Percentiles rank a stretch among this genome's conserved stretches.
These are phyloP conservation scores for Campylomormyrus numenius DNA, from an alignment of 2,113 vertebrate genomes.

Conservation along the genomic window DNA sequence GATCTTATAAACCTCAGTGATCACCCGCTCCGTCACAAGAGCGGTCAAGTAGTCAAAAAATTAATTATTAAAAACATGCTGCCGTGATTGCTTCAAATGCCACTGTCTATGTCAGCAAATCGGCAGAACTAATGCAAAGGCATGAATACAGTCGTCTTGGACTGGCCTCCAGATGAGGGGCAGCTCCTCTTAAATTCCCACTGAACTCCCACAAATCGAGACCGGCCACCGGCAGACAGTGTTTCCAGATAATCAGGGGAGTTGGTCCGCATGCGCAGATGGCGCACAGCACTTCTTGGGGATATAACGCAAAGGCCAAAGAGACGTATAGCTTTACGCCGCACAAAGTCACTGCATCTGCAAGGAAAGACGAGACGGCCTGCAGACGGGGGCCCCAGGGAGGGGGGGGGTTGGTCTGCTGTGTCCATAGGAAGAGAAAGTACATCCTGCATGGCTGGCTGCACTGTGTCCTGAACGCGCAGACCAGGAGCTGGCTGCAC, in stretches of 20 bases:
- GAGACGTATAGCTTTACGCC: not conserved
- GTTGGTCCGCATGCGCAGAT: not conserved
- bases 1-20: not conserved
- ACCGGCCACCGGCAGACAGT: not conserved
- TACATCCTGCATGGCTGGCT: not conserved
- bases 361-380: not conserved
- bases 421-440: not conserved
- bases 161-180: not conserved
- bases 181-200: not conserved
- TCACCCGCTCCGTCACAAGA: not conserved
- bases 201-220: not conserved
- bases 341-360: not conserved
- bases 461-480: not conserved
- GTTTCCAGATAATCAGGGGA: not conserved
- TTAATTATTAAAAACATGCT: not conserved
- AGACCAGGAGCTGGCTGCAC: not conserved
- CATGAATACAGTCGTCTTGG: not conserved
- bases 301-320: not conserved
- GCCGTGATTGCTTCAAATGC: not conserved
- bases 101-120: not conserved
- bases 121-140: not conserved
- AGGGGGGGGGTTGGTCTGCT: not conserved
- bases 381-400: not conserved
- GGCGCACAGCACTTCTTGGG: not conserved
- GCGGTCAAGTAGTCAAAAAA: not conserved